Conservation (phyloP, 2,797 vertebrate species). For the Phrynocephalus forsythii region DNA sequence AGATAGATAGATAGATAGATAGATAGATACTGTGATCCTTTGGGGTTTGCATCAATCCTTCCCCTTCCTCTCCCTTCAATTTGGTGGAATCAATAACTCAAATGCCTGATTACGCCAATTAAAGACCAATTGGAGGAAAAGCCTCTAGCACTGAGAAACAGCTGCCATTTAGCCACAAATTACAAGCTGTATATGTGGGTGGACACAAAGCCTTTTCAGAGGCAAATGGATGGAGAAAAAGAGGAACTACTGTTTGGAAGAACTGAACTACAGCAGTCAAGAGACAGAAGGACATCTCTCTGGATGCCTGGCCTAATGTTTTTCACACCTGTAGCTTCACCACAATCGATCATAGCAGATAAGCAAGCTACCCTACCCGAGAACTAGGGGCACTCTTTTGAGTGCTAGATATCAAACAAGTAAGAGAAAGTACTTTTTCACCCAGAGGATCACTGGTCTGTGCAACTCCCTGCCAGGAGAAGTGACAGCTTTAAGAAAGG, state of each 20-base stretch:
- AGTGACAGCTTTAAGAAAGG: too few relatives aligned
- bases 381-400: too few relatives aligned
- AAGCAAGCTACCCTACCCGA: conserved; percentile 51
- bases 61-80: conserved; percentile 1
- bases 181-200: conserved; percentile 88
- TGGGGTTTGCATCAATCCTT: conserved; percentile 65
- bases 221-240: conserved; percentile 73
- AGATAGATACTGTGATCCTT: conserved; percentile 48
- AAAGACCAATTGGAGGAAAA: conserved; percentile 72
- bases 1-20: too few relatives aligned
- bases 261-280: conserved; percentile 65
- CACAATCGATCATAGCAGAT: conserved; percentile 67
- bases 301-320: conserved; percentile 55
- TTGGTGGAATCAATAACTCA: conserved; percentile 72
- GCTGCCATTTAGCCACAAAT: conserved; percentile 90
- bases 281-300: conserved; percentile 54
- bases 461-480: too few relatives aligned
- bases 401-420: too few relatives aligned
- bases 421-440: too few relatives aligned
- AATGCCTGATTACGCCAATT: conserved; percentile 72
- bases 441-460: too few relatives aligned
- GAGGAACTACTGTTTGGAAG: conserved; percentile 60
- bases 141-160: conserved; percentile 85
- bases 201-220: conserved; percentile 84
- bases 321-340: conserved; percentile 66